Base-by-base conservation (phyloP, 2,888 invertebrate genomes). In the Plusia festucae region DNA sequence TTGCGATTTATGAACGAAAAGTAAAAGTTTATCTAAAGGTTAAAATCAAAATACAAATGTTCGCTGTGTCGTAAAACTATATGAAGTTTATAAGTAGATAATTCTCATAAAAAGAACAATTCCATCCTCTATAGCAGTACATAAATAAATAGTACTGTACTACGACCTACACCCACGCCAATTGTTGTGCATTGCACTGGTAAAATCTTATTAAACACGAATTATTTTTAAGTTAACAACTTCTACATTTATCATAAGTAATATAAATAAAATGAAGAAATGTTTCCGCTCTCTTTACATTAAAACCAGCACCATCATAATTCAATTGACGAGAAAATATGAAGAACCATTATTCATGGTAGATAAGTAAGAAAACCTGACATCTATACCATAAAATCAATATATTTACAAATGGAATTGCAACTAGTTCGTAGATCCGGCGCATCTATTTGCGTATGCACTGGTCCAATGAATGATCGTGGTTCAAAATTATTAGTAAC, bases 401-500 rank as follows among this genome's bases (percentile, higher is more conserved):
- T 24, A 55, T 22, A 7, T 55, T 13, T 22, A 56, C 44, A 27
- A 57, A 16, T 15, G 4, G 24, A 27, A 16, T 46, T 27, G 46
- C 44, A 56, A 57, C 27, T n/a, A n/a, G 46, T n/a, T 8, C 24
- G 9, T 40, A 13, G 8, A 49, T 70, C 40, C 59, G 40, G 0
- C 6, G 9, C 20, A n/a, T 60, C 44, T 60, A 70, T 71, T 70
- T 65, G 16, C 20, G n/a, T 40, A 40, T 40, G 40, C n/a, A n/a
- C 6, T n/a, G 15, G 3, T 15, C 34, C 0, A 34, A n/a, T 40
- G 40, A 4, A 34, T 15, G 34, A 34, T 13, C 3, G 13, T 15
- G 13, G 32, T 15, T 15, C 13, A 13, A 40, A 40, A 24, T 24
- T 24, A 24, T 5, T 24, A 3, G 24, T 24, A 3, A 24, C 24